Percentiles rank a stretch among this genome's conserved stretches.
Evolutionary conservation across 2,888 invertebrate species (phyloP).

Genomic region (Octodonta nipae): DNA sequence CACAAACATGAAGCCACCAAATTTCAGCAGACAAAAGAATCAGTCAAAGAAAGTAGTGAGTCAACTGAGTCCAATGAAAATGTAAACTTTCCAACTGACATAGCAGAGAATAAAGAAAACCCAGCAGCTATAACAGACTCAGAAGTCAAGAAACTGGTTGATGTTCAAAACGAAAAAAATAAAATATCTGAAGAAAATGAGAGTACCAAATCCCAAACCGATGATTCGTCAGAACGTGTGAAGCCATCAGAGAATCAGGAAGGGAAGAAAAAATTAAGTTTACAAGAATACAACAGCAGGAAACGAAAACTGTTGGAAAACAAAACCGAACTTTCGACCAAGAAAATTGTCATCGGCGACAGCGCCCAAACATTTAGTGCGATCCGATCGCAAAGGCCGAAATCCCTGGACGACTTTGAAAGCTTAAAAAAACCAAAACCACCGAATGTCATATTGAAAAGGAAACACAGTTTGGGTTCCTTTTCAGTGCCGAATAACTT

Average conservation of each 20-base stretch:
- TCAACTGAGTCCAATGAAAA: too few relatives aligned
- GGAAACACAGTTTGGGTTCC: slow-evolving; percentile 10
- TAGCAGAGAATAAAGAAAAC: too few relatives aligned
- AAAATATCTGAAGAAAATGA: too few relatives aligned
- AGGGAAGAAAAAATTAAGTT: slow-evolving; percentile 18
- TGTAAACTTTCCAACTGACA: too few relatives aligned
- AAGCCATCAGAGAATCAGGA: slow-evolving; percentile 6
- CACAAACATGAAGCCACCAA: too few relatives aligned
- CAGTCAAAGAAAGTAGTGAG: too few relatives aligned
- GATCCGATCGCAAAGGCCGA: slow-evolving; percentile 9
- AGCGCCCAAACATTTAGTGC: slow-evolving; percentile 4
- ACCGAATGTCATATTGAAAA: slow-evolving; percentile 2
- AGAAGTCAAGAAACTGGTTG: too few relatives aligned
- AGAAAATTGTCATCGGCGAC: background rate
- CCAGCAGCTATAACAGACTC: too few relatives aligned
- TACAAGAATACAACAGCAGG: slow-evolving; percentile 23
- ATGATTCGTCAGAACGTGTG: too few relatives aligned
- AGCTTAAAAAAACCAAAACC: background rate
- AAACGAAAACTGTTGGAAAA: slow-evolving; percentile 17
- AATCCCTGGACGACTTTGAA: slow-evolving; percentile 13
- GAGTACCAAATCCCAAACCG: too few relatives aligned
- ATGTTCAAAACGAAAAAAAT: too few relatives aligned
- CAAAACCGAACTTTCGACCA: background rate
- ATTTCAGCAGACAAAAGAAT: too few relatives aligned
- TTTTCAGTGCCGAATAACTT: slow-evolving; percentile 12